A percentile compares a stretch with the other conserved stretches of the same genome.
Evolutionary conservation across 2,113 vertebrate species (phyloP).

Genomic region (Thryonomys swinderianus): DNA sequence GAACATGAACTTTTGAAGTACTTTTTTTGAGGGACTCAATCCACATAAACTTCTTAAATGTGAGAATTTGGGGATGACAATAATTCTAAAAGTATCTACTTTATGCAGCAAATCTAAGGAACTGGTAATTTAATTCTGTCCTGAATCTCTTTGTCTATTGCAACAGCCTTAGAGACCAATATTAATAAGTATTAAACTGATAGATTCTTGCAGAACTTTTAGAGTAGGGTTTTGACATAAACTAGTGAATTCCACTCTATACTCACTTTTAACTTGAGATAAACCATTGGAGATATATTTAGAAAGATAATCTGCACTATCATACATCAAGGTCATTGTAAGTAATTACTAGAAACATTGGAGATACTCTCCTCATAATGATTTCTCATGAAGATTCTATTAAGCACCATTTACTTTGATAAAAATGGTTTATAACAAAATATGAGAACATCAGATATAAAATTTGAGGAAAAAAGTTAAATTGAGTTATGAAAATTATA

Average conservation of each 20-base stretch:
- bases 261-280: neutral
- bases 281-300: neutral
- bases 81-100: neutral
- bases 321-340: neutral
- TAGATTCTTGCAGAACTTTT: neutral
- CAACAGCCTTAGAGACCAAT: neutral
- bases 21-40: neutral
- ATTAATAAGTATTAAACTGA: neutral
- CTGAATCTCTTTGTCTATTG: neutral
- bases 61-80: neutral
- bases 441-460: neutral
- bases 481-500: neutral
- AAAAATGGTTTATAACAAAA: neutral
- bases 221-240: neutral
- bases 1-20: neutral
- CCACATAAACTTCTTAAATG: neutral
- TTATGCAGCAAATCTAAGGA: neutral
- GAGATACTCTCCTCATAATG: neutral
- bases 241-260: neutral
- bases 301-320: neutral
- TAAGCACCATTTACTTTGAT: neutral
- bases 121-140: neutral
- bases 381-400: neutral
- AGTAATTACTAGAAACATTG: neutral
- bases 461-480: neutral